Conservation (phyloP, 2,797 vertebrate species). For the Etheostoma nigrum region DNA sequence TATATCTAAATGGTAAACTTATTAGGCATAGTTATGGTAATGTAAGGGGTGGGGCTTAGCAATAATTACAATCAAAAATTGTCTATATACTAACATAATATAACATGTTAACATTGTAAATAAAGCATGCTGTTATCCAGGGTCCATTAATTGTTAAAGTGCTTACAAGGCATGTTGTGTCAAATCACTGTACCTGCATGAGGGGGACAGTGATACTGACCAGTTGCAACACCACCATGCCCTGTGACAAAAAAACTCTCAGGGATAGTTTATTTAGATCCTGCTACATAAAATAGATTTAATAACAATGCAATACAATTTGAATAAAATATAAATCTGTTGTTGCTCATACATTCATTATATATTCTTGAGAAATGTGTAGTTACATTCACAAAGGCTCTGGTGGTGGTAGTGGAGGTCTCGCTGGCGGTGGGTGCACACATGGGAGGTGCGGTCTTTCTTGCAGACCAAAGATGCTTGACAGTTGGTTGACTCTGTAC, state of each 20-base stretch:
- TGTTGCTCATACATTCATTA: not conserved
- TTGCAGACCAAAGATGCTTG: constrained; percentile 17
- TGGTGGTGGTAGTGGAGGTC: too few relatives aligned
- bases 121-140: not conserved
- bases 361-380: not conserved
- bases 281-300: not conserved
- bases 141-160: not conserved
- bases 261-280: not conserved
- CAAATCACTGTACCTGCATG: not conserved
- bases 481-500: constrained; percentile 23
- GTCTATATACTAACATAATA: not conserved
- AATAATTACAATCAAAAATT: not conserved
- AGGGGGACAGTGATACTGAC: not conserved
- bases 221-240: not conserved
- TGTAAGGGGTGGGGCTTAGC: too few relatives aligned
- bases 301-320: not conserved
- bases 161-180: constrained; percentile 24
- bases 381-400: not conserved
- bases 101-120: not conserved
- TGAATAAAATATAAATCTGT: constrained; percentile 22
- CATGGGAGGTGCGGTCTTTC: not conserved
- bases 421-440: not conserved
- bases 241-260: not conserved
- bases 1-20: not conserved
- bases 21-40: not conserved